Evolutionary conservation across 2,113 vertebrate genomes (phyloP), one percentile per base, ranked within the genome.

Genomic region (Corydoras sp.): DNA sequence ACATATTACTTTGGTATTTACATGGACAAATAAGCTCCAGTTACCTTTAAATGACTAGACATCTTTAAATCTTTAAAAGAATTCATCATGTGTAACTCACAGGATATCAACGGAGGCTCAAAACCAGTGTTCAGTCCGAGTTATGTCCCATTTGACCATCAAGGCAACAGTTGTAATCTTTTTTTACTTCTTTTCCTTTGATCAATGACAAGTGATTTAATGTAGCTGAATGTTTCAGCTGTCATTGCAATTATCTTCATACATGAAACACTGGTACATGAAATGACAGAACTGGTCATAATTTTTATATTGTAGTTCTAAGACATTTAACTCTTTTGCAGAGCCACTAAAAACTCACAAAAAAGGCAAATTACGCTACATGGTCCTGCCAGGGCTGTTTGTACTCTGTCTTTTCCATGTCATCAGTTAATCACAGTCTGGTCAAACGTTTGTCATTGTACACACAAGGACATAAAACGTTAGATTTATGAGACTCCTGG

Each of bases 401-500:
- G 29, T 10, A 64, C 3, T 53, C 29, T 30, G 49, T 11, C 54
- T 51, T 3, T 56, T 29, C 43, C 24, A 31, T 4, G 15, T 35
- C 29, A 15, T 56, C 12, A 59, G 9, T 65, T 32, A 70, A 65
- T 70, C 50, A 58, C 53, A 70, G 54, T 18, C 48, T 65, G 24
- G 18, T 73, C 55, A 29, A 14, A 69, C 65, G 54, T 43, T 71
- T 68, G 13, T 62, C 58, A 11, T 30, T 5, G 11, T 49, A 48
- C 30, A 58, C 59, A 64, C 10, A 65, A 14, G 18, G 24, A 66
- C 13, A 66, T 10, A 10, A 15, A 54, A n/a, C n/a, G 2, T 49
- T 55, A 56, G 58, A 74, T 70, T 74, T 62, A 70, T 50, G 50
- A 63, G 58, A 32, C 15, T 74, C n/a, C 3, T 12, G 51, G 56